phyloP scores from a whole-genome alignment of 1,140 invertebrate species.

The Leptoteleia sp. region DNA sequence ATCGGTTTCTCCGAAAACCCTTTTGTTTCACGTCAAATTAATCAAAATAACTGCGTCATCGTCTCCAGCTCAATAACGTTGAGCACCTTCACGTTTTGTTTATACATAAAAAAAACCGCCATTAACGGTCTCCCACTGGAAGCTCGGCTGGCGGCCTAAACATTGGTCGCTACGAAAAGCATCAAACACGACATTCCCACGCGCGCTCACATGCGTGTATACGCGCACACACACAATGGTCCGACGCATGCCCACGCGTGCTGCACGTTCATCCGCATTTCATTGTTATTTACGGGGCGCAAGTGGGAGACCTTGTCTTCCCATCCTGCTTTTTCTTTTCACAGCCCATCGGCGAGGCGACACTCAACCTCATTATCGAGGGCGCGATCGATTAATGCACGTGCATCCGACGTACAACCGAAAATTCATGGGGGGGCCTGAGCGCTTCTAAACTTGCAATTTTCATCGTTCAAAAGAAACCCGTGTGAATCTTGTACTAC shows the following conservation, averaged over 20 bases:
- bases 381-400: conserved; percentile 68
- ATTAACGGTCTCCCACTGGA: conserved; percentile 32
- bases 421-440: conserved; percentile 50
- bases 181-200: conserved; percentile 64
- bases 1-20: conserved; percentile 7
- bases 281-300: conserved; percentile 58
- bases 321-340: conserved; percentile 48
- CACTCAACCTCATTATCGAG: conserved; percentile 69
- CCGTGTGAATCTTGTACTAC: conserved; percentile 48
- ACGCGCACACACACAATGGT: conserved; percentile 37
- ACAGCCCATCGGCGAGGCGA: conserved; percentile 63
- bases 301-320: conserved; percentile 50
- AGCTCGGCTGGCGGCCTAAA: conserved; percentile 19
- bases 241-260: conserved; percentile 49
- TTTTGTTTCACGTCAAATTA: conserved; percentile 27
- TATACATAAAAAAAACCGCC: conserved; percentile 33
- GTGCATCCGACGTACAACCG: conserved; percentile 60
- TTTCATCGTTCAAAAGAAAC: conserved; percentile 48
- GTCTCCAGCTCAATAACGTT: neutral
- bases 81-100: conserved; percentile 22
- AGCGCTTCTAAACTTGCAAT: conserved; percentile 37
- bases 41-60: conserved; percentile 37
- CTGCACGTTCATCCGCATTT: conserved; percentile 55
- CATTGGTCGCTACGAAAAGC: conserved; percentile 32
- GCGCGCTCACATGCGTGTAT: conserved; percentile 29